A percentile compares a stretch with the other conserved stretches of the same genome.
These are phyloP conservation scores for Drosophila nr. perissopoda DNA, from an alignment of 2,888 invertebrate species.

Conservation along the genomic window DNA sequence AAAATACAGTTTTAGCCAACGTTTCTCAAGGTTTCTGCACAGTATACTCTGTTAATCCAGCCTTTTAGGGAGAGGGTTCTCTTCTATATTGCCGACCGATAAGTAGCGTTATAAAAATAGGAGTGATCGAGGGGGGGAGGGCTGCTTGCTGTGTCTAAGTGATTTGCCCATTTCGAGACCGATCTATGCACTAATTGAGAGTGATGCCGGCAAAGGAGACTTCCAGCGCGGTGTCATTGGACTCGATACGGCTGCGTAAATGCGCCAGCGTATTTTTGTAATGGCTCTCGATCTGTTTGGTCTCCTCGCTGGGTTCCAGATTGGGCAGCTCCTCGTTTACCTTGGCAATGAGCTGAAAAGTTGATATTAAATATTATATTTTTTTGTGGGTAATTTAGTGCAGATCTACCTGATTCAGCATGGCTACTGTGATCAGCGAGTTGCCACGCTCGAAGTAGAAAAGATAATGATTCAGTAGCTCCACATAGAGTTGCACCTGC, in stretches of 20 bases:
- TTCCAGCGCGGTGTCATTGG: slow-evolving; percentile 83
- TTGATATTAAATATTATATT: background rate
- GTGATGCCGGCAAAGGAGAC: slow-evolving; percentile 85
- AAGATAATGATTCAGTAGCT: slow-evolving; percentile 96
- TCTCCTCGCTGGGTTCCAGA: slow-evolving; percentile 97
- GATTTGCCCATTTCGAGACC: slow-evolving; percentile 3
- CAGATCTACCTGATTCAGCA: slow-evolving; percentile 86
- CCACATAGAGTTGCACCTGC: slow-evolving; percentile 97
- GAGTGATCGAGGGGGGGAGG: slow-evolving; percentile 38
- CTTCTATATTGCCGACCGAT: slow-evolving; percentile 36
- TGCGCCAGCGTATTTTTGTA: slow-evolving; percentile 96
- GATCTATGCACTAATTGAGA: slow-evolving; percentile 78
- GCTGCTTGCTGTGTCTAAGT: slow-evolving; percentile 29
- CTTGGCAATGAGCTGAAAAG: slow-evolving; percentile 92
- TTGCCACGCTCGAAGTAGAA: slow-evolving; percentile 96
- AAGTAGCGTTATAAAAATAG: slow-evolving; percentile 58
- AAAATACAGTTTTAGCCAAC: slow-evolving; percentile 40
- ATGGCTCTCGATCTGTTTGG: slow-evolving; percentile 98
- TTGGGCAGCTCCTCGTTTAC: slow-evolving; percentile 97
- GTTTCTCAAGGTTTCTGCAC: slow-evolving; percentile 20
- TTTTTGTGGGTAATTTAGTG: no score
- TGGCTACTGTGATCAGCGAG: slow-evolving; percentile 86
- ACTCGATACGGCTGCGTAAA: slow-evolving; percentile 88
- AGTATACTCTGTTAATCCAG: slow-evolving; percentile 32
- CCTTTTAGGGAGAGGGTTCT: slow-evolving; percentile 46